Percentiles rank a stretch among this genome's conserved stretches.
Conservation (phyloP, 2,797 vertebrate genomes). For the Corythornis leucogaster region DNA sequence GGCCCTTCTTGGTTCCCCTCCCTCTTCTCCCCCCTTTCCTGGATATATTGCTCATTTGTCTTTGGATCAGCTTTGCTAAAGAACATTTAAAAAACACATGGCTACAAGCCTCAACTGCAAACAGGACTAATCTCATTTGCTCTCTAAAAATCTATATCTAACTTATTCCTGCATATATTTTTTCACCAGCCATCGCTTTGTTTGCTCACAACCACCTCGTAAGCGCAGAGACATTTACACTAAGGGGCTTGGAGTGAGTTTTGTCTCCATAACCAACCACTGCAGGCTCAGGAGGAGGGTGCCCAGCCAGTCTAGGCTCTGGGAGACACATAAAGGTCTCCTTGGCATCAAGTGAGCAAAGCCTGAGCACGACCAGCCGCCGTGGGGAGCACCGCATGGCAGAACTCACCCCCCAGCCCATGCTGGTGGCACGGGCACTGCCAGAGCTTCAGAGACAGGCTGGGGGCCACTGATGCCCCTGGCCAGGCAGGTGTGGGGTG, state of each 20-base stretch:
- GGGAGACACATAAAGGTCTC: not conserved
- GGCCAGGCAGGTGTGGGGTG: not conserved
- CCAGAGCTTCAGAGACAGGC: accelerated
- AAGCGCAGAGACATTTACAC: not conserved
- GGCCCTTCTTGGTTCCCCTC: not conserved
- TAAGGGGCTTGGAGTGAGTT: not conserved
- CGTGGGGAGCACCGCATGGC: not conserved
- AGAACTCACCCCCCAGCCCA: not conserved
- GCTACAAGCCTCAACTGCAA: not conserved
- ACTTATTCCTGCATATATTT: not conserved
- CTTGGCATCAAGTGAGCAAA: not conserved
- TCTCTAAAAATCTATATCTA: not conserved
- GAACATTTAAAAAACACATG: not conserved
- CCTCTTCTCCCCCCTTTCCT: not conserved
- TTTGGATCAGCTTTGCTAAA: not conserved
- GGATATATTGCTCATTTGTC: not conserved
- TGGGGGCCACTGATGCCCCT: not conserved
- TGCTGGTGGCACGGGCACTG: not conserved
- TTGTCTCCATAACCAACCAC: not conserved
- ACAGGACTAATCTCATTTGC: not conserved
- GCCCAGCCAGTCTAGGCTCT: not conserved
- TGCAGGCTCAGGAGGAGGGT: not conserved
- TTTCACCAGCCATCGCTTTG: not conserved
- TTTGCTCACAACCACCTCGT: not conserved
- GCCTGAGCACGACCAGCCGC: not conserved